A percentile compares a stretch with the other conserved stretches of the same genome.
Conservation (phyloP, 1,140 invertebrate genomes). For the Scaptodrosophila lebanonensis region DNA sequence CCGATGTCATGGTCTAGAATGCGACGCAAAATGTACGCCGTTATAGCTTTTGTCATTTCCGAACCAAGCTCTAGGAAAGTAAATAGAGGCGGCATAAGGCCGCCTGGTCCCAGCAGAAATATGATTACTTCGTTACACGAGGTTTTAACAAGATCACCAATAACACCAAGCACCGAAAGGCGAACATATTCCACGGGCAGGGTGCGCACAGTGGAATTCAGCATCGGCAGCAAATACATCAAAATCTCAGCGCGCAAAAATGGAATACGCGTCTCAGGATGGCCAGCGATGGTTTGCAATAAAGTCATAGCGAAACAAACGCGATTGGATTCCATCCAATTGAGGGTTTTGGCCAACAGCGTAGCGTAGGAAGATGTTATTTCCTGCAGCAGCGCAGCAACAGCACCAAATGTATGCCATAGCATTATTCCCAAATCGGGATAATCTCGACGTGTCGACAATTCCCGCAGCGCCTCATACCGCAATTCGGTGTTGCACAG, state of each 20-base stretch:
- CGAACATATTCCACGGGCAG: constrained; percentile 4
- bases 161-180: constrained; percentile 2
- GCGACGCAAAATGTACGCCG: constrained; percentile 1
- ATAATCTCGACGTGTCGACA: background rate
- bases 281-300: background rate
- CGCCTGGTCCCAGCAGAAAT: background rate
- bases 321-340: background rate
- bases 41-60: background rate
- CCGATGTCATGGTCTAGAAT: background rate
- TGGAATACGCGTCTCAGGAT: background rate
- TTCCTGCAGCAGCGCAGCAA: constrained; percentile 9
- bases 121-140: background rate
- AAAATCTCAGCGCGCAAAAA: background rate
- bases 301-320: constrained; percentile 1
- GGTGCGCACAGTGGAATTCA: background rate
- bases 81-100: background rate
- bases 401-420: constrained; percentile 1
- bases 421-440: constrained; percentile 1
- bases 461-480: background rate
- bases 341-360: background rate
- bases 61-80: constrained; percentile 1
- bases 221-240: constrained; percentile 2
- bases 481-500: background rate
- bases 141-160: constrained; percentile 4
- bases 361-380: background rate